Percentiles rank a stretch among this genome's conserved stretches.
Conservation (phyloP, 2,113 vertebrate species). For the Danio rerio region DNA sequence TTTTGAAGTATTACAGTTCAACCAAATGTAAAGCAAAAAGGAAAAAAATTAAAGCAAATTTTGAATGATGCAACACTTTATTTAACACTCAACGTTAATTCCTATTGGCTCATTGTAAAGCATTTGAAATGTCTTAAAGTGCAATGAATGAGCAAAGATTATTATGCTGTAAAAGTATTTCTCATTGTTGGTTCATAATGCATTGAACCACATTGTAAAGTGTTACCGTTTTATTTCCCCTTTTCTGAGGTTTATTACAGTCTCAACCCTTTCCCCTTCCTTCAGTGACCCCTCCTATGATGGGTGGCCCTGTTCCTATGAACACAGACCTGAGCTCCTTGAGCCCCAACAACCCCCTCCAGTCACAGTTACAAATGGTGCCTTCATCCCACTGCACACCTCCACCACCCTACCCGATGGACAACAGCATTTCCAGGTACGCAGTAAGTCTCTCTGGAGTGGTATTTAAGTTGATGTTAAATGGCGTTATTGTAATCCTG, state of each 20-base stretch:
- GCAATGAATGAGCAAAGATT: neutral
- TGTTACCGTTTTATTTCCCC: conserved; percentile 15
- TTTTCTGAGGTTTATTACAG: conserved; percentile 37
- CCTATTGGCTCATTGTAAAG: too few relatives aligned
- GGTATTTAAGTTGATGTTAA: neutral
- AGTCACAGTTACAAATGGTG: conserved; percentile 93
- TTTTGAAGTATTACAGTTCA: too few relatives aligned
- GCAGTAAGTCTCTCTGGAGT: neutral
- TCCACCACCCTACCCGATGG: conserved; percentile 97
- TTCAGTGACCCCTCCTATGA: conserved; percentile 93
- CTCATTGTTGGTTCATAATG: neutral
- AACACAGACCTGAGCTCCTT: conserved; percentile 94
- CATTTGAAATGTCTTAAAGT: neutral
- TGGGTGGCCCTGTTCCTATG: conserved; percentile 96
- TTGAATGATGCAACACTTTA: too few relatives aligned
- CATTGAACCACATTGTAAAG: conserved; percentile 11
- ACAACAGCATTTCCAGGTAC: conserved; percentile 99
- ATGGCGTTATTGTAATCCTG: neutral
- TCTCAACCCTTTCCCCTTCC: conserved; percentile 67
- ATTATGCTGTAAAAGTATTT: neutral
- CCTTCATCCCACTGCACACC: conserved; percentile 98
- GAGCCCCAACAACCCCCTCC: conserved; percentile 92
- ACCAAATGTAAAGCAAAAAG: too few relatives aligned
- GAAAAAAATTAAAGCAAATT: too few relatives aligned
- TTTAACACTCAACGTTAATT: too few relatives aligned